phyloP scores from a whole-genome alignment of 2,888 invertebrate genomes.

The Tricholauxania praeusta region DNA sequence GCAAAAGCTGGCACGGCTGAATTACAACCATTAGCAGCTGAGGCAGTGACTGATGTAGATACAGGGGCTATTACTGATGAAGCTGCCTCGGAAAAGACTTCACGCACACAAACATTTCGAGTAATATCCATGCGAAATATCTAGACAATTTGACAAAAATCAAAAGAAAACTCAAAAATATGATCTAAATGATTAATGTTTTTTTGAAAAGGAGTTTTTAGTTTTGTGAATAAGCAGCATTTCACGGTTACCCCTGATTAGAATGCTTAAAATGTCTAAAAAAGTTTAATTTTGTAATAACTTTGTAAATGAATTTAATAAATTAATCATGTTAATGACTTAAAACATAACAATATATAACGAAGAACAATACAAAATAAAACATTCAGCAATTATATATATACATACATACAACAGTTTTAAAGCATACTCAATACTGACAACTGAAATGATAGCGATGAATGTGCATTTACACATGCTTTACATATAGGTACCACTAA shows the following conservation, averaged over 20 bases:
- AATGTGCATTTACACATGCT: background rate
- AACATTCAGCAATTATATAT: too few relatives aligned
- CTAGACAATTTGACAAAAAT: constrained; percentile 47
- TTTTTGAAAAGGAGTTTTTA: background rate
- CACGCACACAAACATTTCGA: constrained; percentile 79
- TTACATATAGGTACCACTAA: background rate
- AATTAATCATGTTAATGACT: too few relatives aligned
- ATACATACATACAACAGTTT: background rate
- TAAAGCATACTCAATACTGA: background rate
- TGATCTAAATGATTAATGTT: too few relatives aligned
- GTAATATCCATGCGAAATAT: constrained; percentile 85
- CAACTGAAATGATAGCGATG: background rate
- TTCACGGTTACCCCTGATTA: constrained; percentile 16
- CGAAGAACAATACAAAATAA: background rate
- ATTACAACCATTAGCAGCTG: constrained; percentile 46
- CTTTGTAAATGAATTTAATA: background rate
- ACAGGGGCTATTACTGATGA: constrained; percentile 42
- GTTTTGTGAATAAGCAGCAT: background rate
- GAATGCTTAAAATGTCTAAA: constrained; percentile 50
- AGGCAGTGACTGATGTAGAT: constrained; percentile 23
- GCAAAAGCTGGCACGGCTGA: constrained; percentile 21
- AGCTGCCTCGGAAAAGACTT: constrained; percentile 57
- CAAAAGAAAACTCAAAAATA: background rate
- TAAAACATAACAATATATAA: too few relatives aligned
- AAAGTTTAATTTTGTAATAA: constrained; percentile 6